These are phyloP conservation scores for Heliconius ethilla DNA, from an alignment of 2,888 invertebrate species.

Conservation along the genomic window DNA sequence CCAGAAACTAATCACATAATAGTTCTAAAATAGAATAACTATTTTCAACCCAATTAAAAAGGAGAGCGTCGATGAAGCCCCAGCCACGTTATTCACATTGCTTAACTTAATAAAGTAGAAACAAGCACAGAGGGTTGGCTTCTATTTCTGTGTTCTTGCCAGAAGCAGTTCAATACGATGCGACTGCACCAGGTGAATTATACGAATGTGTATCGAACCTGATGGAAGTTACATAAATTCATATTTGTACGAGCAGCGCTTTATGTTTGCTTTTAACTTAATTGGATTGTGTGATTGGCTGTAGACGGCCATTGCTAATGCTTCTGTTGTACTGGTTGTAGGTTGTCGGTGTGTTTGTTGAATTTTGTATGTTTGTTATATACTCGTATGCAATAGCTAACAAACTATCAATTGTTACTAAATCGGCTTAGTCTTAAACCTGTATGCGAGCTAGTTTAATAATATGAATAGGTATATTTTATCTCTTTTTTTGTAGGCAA, in stretches of 20 bases:
- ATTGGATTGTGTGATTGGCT: constrained; percentile 56
- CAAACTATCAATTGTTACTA: constrained; percentile 13
- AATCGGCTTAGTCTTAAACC: constrained; percentile 4
- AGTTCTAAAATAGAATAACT: background rate
- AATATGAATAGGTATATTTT: background rate
- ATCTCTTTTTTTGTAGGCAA: too few relatives aligned
- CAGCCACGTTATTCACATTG: background rate
- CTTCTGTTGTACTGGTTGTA: constrained; percentile 22
- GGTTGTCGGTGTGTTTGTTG: constrained; percentile 10
- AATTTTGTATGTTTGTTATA: constrained; percentile 1
- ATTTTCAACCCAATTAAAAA: background rate
- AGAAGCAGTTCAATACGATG: constrained; percentile 20
- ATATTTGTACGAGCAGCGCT: constrained; percentile 50
- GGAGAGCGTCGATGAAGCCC: background rate
- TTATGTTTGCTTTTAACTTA: constrained; percentile 63
- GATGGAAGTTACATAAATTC: constrained; percentile 50
- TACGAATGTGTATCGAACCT: constrained; percentile 48
- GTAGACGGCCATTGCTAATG: constrained; percentile 39
- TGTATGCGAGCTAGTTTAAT: background rate
- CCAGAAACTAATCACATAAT: background rate
- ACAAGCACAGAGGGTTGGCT: background rate
- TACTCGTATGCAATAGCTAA: constrained; percentile 19
- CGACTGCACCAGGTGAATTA: constrained; percentile 50
- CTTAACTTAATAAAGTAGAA: background rate
- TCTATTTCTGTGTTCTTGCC: background rate